These are phyloP conservation scores for Dinomys branickii DNA, from an alignment of 2,113 vertebrate species.

Conservation along the genomic window DNA sequence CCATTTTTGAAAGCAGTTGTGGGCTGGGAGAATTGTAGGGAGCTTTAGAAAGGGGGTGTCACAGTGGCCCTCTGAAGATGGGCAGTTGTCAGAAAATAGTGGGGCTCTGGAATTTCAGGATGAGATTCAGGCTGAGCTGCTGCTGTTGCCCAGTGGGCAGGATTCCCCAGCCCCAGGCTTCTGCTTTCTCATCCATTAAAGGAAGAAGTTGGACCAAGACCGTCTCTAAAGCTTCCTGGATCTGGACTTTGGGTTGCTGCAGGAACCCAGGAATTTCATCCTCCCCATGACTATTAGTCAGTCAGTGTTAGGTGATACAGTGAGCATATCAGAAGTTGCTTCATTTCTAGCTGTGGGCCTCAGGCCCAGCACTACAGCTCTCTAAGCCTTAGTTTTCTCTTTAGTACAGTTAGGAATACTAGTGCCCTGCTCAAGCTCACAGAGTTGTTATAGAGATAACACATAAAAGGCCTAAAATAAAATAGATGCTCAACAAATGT, in stretches of 20 bases:
- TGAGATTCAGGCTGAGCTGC: not conserved
- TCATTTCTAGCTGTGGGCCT: not conserved
- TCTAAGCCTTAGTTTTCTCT: not conserved
- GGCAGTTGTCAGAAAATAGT: not conserved
- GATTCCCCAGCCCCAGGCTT: not conserved
- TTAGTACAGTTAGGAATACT: not conserved
- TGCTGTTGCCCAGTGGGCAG: not conserved
- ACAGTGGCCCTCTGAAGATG: not conserved
- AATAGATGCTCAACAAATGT: not conserved
- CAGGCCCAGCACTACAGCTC: not conserved
- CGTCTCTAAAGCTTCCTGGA: too few relatives aligned
- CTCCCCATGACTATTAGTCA: fast-evolving
- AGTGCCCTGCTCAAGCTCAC: not conserved
- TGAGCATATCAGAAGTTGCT: not conserved
- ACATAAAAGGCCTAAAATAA: not conserved
- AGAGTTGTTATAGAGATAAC: not conserved
- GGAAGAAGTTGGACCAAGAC: not conserved
- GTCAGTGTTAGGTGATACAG: fast-evolving
- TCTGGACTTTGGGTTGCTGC: not conserved
- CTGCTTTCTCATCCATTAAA: not conserved
- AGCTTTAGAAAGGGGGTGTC: not conserved
- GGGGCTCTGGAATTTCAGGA: not conserved
- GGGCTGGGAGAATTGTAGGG: not conserved
- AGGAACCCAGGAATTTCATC: not conserved
- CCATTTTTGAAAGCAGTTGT: slow-evolving; percentile 18